These are phyloP conservation scores for Hylaeus volcanicus DNA, from an alignment of 1,140 invertebrate species.

Conservation along the genomic window DNA sequence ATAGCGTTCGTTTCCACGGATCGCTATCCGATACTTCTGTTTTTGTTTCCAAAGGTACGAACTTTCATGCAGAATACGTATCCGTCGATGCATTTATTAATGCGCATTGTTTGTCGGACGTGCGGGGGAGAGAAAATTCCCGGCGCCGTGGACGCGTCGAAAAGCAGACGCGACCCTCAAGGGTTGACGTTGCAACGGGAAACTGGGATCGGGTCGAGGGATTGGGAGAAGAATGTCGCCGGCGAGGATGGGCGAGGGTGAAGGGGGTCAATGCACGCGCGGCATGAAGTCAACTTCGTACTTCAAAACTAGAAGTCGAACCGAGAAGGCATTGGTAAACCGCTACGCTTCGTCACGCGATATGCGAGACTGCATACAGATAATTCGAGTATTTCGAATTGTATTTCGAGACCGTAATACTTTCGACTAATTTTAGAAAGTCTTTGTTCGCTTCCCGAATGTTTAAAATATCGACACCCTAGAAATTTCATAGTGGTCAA, in stretches of 20 bases:
- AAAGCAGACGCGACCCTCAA: background rate
- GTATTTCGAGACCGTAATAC: too few species aligned
- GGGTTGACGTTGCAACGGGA: conserved; percentile 20
- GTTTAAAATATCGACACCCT: too few species aligned
- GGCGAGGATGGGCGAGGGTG: conserved; percentile 25
- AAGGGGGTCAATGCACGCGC: conserved; percentile 38
- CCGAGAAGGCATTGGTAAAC: conserved; percentile 20
- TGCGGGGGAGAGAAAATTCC: too few species aligned
- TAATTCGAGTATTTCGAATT: conserved; percentile 27
- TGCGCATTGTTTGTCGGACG: conserved; percentile 27
- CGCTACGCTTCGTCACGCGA: conserved; percentile 32
- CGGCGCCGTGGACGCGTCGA: conserved; percentile 5
- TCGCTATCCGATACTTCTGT: background rate
- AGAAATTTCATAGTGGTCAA: too few species aligned
- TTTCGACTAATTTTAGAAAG: too few species aligned
- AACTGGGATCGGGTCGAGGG: conserved; percentile 15
- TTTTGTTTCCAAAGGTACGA: too few species aligned
- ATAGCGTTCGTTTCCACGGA: background rate
- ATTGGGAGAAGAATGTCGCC: conserved; percentile 38
- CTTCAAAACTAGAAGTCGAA: conserved; percentile 29
- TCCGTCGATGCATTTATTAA: conserved; percentile 29
- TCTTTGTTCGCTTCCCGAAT: too few species aligned
- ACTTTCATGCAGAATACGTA: background rate
- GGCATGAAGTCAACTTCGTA: conserved; percentile 5
- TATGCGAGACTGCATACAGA: conserved; percentile 21